Evolutionary conservation across 2,797 vertebrate species (phyloP).

Genomic region (Fistularia tabacaria): DNA sequence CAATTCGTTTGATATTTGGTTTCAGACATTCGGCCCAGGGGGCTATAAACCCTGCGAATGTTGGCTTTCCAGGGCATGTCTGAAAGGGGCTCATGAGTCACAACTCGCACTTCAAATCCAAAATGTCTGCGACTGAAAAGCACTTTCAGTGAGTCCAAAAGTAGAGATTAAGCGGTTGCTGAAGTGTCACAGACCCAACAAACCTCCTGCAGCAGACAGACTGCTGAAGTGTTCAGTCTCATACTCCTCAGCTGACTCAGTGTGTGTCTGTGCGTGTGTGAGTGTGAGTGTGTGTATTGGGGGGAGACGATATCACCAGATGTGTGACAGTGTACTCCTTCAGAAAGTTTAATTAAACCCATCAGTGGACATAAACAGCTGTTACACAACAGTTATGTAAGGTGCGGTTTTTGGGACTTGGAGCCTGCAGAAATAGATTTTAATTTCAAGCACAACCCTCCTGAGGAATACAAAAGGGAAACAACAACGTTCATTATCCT

Average conservation of each 20-base stretch:
- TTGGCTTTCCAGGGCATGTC: no score
- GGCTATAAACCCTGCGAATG: no score
- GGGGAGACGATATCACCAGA: slow-evolving; percentile 17
- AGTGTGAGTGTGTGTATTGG: background rate
- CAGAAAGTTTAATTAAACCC: slow-evolving; percentile 26
- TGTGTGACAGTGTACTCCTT: slow-evolving; percentile 23
- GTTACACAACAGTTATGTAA: slow-evolving; percentile 46
- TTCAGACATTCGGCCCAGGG: no score
- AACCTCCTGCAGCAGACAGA: slow-evolving; percentile 16
- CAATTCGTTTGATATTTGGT: no score
- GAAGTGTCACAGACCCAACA: slow-evolving; percentile 1
- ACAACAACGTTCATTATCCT: background rate
- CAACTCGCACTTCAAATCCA: no score
- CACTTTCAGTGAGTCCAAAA: no score
- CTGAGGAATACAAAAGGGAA: slow-evolving; percentile 2
- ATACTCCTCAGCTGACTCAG: slow-evolving; percentile 33
- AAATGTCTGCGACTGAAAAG: background rate
- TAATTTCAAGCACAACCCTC: slow-evolving; percentile 1
- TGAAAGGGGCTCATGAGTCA: no score
- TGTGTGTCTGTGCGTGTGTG: no score
- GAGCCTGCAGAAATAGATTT: background rate
- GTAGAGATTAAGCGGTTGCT: no score
- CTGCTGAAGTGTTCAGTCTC: slow-evolving; percentile 2
- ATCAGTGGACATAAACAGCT: slow-evolving; percentile 14
- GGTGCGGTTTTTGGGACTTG: slow-evolving; percentile 3